Evolutionary conservation across 2,113 vertebrate genomes (phyloP), one percentile per base, ranked within the genome.

Genomic region (Leptobrachium leishanense): DNA sequence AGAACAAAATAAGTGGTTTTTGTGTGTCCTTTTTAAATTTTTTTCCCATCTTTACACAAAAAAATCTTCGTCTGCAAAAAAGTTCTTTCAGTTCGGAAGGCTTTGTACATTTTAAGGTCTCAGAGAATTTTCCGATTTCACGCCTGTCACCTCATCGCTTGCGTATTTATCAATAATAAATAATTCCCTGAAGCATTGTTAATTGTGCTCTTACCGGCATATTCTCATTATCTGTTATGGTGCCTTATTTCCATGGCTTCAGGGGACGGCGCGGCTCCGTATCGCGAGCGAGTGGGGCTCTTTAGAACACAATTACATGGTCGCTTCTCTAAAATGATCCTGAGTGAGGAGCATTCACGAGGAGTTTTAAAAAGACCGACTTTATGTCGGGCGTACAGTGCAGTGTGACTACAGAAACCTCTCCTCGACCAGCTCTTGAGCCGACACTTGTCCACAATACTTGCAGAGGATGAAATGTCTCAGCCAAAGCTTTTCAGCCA

Each of bases 81-180:
- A 65, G 88, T 82, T 91, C 81, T 92, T 94, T 93, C 92, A 92
- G 88, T 92, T 92, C 88, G 82, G 81, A 90, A 89, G 90, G 92
- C 93, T 93, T 90, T 93, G 92, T 92, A 91, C 91, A 90, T 93
- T 91, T 92, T 86, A 88, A 11, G 90, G 90, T 90, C 85, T 15
- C 89, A 89, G 92, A 91, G 92, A 92, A 92, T 92, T 92, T 90
- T 92, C 90, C 86, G 89, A 93, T 94, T 94, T 94, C 93, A 94
- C 83, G 93, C 89, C 88, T 93, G 92, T 93, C 92, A 87, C 89
- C 83, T 82, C 85, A 83, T 89, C 84, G 90, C 87, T 77, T 2
- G 76, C 88, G 88, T 88, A 90, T 91, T 90, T 90, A 92, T 93
- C 91, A 92, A 92, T 90, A 89, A 94, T 80, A 92, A 91, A 73